Base-by-base conservation (phyloP, 2,797 vertebrate genomes). In the Ceryle rudis region DNA sequence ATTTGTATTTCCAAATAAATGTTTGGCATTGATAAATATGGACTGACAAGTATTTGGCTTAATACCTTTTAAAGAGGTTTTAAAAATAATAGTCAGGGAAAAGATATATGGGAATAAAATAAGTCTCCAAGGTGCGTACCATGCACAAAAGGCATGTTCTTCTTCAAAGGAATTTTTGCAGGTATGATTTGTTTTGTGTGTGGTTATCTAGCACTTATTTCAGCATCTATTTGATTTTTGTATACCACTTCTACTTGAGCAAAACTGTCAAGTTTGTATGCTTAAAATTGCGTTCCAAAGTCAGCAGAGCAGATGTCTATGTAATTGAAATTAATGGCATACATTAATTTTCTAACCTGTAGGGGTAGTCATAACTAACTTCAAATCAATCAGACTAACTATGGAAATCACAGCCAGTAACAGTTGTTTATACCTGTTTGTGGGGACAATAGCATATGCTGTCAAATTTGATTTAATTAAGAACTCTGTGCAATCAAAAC, bases 381-480 rank as follows among this genome's bases (percentile, higher is more conserved):
- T 71, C 65, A 86, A 84, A 93, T 69, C 89, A 94, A 86, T 77
- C 71, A 84, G 60, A 58, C 31, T 28, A 54, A 61, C 46, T 69
- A 44, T 19, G 18, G 55, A 92, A 91, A 96, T 66, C 86, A 88
- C 66, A 79, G 67, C 66, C 35, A 94, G 44, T 73, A 91, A 84
- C 73, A 90, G 87, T 93, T 90, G 81, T 82, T 95, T 82, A 54
- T 54, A 78, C 47, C 71, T 69, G 88, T 70, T 94, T 79, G 62
- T 84, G 80, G 90, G 81, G 82, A 96, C 85, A 93, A 84, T n/a
- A 95, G 87, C 74, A 84, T 86, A 90, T 93, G 91, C 35, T 91
- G 80, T 79, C 88, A 94, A 81, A 92, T 58, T 37, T 86, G 66
- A 90, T 65, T 86, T 93, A 93, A 96, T 92, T 79, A 95, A 93